These are phyloP conservation scores for Archivesica marissinica DNA, from an alignment of 1,140 invertebrate genomes.

Conservation along the genomic window DNA sequence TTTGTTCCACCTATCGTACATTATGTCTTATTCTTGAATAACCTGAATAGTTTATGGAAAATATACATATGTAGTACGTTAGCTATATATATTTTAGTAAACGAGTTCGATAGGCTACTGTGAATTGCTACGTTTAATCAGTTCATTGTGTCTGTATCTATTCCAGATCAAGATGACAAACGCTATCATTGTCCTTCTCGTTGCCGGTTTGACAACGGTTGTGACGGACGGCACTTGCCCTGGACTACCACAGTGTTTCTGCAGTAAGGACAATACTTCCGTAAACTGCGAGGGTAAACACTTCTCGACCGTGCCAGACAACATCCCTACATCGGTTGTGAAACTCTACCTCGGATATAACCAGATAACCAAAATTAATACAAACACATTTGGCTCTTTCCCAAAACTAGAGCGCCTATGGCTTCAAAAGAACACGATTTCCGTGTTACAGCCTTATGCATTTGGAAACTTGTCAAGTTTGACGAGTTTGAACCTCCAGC, in stretches of 20 bases:
- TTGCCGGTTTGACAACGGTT: neutral
- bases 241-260: constrained; percentile 62
- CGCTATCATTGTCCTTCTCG: neutral
- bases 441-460: constrained; percentile 42
- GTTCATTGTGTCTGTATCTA: too few species aligned
- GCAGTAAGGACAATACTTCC: constrained; percentile 65
- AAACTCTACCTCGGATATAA: constrained; percentile 72
- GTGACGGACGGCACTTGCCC: constrained; percentile 63
- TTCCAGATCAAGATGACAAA: neutral
- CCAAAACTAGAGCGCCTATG: constrained; percentile 63
- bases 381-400: constrained; percentile 41
- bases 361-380: constrained; percentile 45
- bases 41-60: too few species aligned
- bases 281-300: constrained; percentile 73
- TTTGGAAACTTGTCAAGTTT: constrained; percentile 60
- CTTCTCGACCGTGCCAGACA: constrained; percentile 60
- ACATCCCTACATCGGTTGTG: constrained; percentile 66
- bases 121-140: too few species aligned
- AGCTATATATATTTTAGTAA: too few species aligned
- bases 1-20: too few species aligned
- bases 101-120: too few species aligned
- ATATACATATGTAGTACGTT: too few species aligned
- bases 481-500: constrained; percentile 43
- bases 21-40: too few species aligned
- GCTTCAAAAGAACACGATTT: constrained; percentile 63